Conservation (phyloP, 2,113 vertebrate species). For the pig (Sus scrofa) region T2T-Sscrofa CM000822.6:32229001-32229500, state of each 20-base stretch:
- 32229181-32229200: neutral
- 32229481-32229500: neutral
- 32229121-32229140: neutral
- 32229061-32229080: neutral
- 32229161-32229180: neutral
- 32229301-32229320: neutral
- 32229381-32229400: conserved; percentile 24
- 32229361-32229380: neutral
- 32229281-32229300: neutral
- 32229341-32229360: neutral
- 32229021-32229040: neutral
- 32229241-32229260: neutral
- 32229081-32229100: neutral
- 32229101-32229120: neutral
- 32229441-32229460: neutral
- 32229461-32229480: neutral
- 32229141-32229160: neutral
- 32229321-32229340: neutral
- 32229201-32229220: neutral
- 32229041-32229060: neutral
- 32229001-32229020: neutral
- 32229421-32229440: neutral
- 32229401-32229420: neutral
- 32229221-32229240: neutral
- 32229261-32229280: neutral